These are phyloP conservation scores for Brachyistius frenatus DNA, from an alignment of 2,113 vertebrate genomes.

Conservation along the genomic window DNA sequence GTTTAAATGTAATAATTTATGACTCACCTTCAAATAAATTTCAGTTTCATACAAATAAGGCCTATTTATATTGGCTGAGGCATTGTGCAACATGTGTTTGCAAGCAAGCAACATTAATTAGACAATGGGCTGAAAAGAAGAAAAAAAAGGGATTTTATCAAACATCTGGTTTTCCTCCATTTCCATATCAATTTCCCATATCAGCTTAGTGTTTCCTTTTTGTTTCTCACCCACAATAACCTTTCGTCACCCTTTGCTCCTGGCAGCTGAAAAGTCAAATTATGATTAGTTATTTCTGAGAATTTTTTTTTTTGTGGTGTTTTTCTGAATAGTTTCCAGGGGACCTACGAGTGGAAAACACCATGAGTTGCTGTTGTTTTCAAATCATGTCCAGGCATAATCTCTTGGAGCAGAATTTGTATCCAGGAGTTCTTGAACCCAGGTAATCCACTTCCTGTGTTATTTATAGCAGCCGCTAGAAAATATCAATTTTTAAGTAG, in stretches of 20 bases:
- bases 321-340: constrained; percentile 53
- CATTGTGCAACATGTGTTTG: constrained; percentile 45
- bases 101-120: constrained; percentile 50
- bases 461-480: constrained; percentile 22
- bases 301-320: constrained; percentile 25
- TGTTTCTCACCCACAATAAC: constrained; percentile 53
- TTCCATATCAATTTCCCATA: constrained; percentile 55
- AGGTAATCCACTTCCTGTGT: constrained; percentile 52
- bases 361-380: constrained; percentile 59
- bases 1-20: constrained; percentile 14
- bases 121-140: constrained; percentile 20
- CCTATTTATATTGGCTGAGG: constrained; percentile 18
- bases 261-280: constrained; percentile 71
- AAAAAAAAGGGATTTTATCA: constrained; percentile 56
- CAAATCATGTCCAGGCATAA: constrained; percentile 37
- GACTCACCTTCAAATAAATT: constrained; percentile 27
- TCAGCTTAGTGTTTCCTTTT: constrained; percentile 61
- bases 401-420: constrained; percentile 34
- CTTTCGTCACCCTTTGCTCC: constrained; percentile 29
- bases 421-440: constrained; percentile 26
- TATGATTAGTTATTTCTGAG: constrained; percentile 69
- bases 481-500: constrained; percentile 30
- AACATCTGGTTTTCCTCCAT: constrained; percentile 62
- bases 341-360: constrained; percentile 57
- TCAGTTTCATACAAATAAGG: constrained; percentile 19